These are phyloP conservation scores for Platycercus adscitus DNA, from an alignment of 2,113 vertebrate species.

Conservation along the genomic window DNA sequence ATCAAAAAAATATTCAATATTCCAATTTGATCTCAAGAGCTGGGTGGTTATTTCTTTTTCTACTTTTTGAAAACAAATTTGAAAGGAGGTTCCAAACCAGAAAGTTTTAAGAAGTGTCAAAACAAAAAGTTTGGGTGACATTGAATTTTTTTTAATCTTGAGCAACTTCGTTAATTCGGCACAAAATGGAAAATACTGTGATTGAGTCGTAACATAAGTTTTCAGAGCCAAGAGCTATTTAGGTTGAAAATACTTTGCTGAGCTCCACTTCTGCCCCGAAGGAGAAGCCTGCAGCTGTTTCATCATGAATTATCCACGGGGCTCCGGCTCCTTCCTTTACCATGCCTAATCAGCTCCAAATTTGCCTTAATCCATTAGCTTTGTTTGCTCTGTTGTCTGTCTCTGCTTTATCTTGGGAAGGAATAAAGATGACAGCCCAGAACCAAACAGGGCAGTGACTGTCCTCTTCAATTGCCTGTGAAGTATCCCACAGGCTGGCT, in stretches of 20 bases:
- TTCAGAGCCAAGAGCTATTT: conserved; percentile 1
- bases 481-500: neutral
- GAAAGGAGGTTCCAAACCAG: neutral
- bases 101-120: neutral
- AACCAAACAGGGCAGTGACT: neutral
- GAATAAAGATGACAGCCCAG: conserved; percentile 57
- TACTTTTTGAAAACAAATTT: neutral
- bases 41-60: neutral
- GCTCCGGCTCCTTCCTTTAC: conserved; percentile 40
- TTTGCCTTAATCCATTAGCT: conserved; percentile 53
- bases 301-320: conserved; percentile 23
- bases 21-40: neutral
- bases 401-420: conserved; percentile 50
- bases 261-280: neutral
- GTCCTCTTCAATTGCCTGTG: neutral
- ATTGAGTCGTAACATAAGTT: neutral
- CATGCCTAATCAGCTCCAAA: conserved; percentile 53
- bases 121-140: neutral
- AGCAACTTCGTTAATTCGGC: neutral
- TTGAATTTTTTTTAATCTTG: neutral
- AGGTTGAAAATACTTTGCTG: conserved; percentile 20
- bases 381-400: conserved; percentile 60
- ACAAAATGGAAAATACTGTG: neutral
- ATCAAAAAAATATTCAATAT: neutral
- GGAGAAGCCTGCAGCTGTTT: conserved; percentile 57